Evolutionary conservation across 2,797 vertebrate genomes (phyloP), one percentile per base, ranked within the genome.

Genomic region (Ctenosaura bakeri): DNA sequence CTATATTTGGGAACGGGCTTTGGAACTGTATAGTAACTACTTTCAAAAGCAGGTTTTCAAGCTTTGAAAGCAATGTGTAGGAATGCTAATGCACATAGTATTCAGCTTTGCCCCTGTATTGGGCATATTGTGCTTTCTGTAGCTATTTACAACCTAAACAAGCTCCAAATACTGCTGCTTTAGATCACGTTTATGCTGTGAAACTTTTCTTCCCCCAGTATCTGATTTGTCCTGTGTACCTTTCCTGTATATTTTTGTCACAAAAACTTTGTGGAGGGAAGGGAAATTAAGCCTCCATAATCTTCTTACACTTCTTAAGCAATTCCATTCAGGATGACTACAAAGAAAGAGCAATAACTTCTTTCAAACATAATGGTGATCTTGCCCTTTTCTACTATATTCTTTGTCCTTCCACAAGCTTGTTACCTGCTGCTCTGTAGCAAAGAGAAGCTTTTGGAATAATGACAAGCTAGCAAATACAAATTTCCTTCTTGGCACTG

Each of bases 131-230:
- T 35, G 50, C 29, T 74, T 76, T 76, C n/a, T 38, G 52, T 35
- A 10, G 52, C 22, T 26, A 64, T 38, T 76, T 66, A 76, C n/a
- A 74, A 29, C 22, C n/a, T 24, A 76, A 74, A 38, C 71, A 38
- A n/a, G 12, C 71, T 76, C 7, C 12, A 76, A 38, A 59, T 56
- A 38, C 12, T 89, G 92, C 56, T 88, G 64, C 93, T 93, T 95
- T 93, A 76, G 93, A 93, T 93, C 93, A 95, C 91, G 93, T 89
- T 82, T 79, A 92, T 85, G 90, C 92, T 95, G 91, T 93, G 94
- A 94, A 42, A 87, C 85, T 92, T 91, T 79, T 46, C 42, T 93
- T 89, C 66, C 66, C 91, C 74, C 20, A 89, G 92, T 93, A 95
- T 95, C 93, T 95, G 91, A 88, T 91, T 77, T 92, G 87, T 91